Evolutionary conservation across 2,888 invertebrate genomes (phyloP).

Genomic region (Trachelus troglodyta): DNA sequence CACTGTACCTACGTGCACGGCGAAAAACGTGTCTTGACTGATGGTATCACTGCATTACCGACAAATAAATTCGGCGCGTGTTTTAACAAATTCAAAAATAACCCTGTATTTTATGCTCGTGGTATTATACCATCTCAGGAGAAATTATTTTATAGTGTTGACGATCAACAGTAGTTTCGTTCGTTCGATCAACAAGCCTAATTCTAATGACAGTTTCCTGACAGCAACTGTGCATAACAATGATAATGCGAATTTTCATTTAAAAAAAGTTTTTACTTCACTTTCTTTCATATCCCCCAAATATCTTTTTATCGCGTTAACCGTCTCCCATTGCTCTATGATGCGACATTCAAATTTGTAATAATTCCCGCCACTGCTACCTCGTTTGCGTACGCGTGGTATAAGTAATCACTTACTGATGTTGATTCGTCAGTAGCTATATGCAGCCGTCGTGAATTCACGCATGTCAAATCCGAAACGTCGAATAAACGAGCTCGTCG

Average conservation of each 20-base stretch:
- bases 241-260: not conserved
- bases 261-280: not conserved
- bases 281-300: not conserved
- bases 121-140: not conserved
- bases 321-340: not conserved
- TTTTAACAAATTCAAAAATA: not conserved
- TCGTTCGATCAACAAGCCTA: not conserved
- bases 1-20: not conserved
- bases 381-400: not conserved
- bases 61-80: not conserved
- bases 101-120: not conserved
- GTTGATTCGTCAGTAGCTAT: not conserved
- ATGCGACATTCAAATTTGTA: not conserved
- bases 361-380: not conserved
- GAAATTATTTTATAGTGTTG: not conserved
- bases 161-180: not conserved
- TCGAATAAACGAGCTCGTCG: not conserved
- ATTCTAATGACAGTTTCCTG: not conserved
- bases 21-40: not conserved
- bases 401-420: not conserved
- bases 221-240: not conserved
- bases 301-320: not conserved
- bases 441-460: not conserved
- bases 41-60: not conserved
- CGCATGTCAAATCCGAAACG: not conserved